Conservation (phyloP, 2,797 vertebrate species). For the Lithobates sylvaticus region DNA sequence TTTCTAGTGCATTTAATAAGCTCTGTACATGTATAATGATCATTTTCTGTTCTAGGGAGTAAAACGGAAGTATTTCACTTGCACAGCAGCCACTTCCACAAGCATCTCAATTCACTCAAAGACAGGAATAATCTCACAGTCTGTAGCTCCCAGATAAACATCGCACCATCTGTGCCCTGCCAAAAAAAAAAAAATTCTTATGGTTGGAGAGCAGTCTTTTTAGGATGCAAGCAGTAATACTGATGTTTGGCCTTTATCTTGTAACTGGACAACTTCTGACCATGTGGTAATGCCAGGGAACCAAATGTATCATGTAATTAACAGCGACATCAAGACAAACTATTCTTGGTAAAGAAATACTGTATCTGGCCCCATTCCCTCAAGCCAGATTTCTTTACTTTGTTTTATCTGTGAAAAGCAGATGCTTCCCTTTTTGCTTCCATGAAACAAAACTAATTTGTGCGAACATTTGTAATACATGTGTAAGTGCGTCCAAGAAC, state of each 20-base stretch:
- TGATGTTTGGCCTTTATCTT: background rate
- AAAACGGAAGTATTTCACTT: background rate
- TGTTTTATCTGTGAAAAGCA: background rate
- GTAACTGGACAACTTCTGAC: background rate
- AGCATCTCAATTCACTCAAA: background rate
- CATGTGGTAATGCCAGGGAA: background rate
- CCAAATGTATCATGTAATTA: background rate
- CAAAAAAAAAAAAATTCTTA: too few relatives aligned
- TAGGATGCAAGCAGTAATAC: background rate
- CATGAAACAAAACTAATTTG: background rate
- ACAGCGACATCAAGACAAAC: background rate
- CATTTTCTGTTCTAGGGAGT: background rate
- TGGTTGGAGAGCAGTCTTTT: too few relatives aligned
- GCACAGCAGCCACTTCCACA: too few relatives aligned
- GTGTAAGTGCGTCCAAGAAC: background rate
- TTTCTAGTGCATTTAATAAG: background rate
- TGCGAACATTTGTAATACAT: background rate
- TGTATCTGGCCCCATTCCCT: background rate
- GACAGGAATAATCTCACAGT: background rate
- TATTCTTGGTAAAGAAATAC: background rate
- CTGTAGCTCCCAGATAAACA: background rate
- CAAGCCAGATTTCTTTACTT: background rate
- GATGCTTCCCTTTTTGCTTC: background rate
- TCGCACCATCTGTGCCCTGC: too few relatives aligned
- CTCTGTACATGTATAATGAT: background rate